Conservation (phyloP, 2,797 vertebrate species). For the Pseudomugil gertrudae region DNA sequence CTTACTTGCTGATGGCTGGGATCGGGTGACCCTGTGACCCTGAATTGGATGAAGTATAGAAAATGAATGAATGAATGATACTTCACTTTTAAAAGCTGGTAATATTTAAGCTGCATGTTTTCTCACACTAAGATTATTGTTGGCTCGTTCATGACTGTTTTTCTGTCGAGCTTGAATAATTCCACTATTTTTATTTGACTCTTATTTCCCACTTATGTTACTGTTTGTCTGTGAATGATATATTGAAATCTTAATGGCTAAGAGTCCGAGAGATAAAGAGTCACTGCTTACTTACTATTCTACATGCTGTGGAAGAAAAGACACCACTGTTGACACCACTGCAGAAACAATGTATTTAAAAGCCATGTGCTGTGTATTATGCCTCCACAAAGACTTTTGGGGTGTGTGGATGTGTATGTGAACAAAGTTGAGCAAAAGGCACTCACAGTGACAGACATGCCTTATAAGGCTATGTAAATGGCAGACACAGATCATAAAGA, state of each 20-base stretch:
- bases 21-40: no score
- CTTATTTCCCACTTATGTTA: no score
- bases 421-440: conserved; percentile 26
- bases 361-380: conserved; percentile 59
- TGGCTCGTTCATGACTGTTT: no score
- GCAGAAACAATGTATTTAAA: conserved; percentile 51
- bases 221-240: not conserved
- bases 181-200: not conserved
- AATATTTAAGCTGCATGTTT: no score
- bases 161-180: not conserved
- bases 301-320: conserved; percentile 21
- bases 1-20: no score
- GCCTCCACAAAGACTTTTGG: conserved; percentile 41
- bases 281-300: conserved; percentile 21
- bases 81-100: no score
- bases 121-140: no score
- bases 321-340: conserved; percentile 63
- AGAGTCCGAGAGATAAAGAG: not conserved
- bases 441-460: conserved; percentile 56
- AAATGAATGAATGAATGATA: no score
- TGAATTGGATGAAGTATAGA: no score
- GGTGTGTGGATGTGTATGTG: conserved; percentile 30
- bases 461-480: conserved; percentile 73
- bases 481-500: conserved; percentile 51
- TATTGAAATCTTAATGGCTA: not conserved